Evolutionary conservation across 1,140 invertebrate species (phyloP).

Genomic region (Rhyacophila brunnea): DNA sequence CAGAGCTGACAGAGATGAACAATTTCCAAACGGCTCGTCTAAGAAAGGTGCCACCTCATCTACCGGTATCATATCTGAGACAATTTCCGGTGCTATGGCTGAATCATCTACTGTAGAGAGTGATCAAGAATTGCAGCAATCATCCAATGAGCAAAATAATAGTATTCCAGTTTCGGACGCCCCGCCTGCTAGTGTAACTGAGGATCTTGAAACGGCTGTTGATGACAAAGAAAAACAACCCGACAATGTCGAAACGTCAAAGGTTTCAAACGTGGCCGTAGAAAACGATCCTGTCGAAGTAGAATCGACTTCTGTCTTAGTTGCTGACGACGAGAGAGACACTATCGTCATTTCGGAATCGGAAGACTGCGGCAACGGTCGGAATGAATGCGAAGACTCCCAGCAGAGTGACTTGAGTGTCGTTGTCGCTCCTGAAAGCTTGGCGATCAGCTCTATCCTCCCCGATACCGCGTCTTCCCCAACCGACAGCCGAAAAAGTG

Average conservation of each 20-base stretch:
- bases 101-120: neutral
- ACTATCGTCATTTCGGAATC: slow-evolving; percentile 55
- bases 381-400: slow-evolving; percentile 19
- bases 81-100: neutral
- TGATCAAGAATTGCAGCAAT: neutral
- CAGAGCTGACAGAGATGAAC: slow-evolving; percentile 19
- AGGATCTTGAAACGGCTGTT: neutral
- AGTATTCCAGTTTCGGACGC: no score
- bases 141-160: no score
- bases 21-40: no score
- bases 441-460: no score
- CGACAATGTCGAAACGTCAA: neutral
- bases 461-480: no score
- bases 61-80: neutral
- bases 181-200: no score
- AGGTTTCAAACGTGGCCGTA: neutral
- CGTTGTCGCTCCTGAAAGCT: slow-evolving; percentile 20
- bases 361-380: slow-evolving; percentile 47
- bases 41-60: no score
- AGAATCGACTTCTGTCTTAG: neutral
- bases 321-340: slow-evolving; percentile 46
- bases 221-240: neutral
- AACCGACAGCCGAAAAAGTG: no score
- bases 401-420: slow-evolving; percentile 14
- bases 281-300: neutral